Evolutionary conservation across 2,888 invertebrate genomes (phyloP), one percentile per base, ranked within the genome.

Genomic region (Macrophya annulata): DNA sequence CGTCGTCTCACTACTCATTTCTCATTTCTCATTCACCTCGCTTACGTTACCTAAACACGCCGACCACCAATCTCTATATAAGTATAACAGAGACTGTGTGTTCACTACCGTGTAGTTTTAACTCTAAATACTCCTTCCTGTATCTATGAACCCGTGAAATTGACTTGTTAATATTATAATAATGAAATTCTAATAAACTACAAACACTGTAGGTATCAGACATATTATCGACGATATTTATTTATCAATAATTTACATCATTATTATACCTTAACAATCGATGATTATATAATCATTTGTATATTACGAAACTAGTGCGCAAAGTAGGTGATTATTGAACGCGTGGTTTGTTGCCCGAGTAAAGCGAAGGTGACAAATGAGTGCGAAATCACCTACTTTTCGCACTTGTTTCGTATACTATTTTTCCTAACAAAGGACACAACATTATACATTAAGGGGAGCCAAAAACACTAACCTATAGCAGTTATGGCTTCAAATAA

Each of bases 21-120:
- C 43, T 81, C 62, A 81, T 81, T 81, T 81, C 77, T 77, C 77
- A 77, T 77, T 77, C 77, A 77, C 77, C 31, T 31, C 17, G 31
- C 51, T 51, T 77, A 77, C 77, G 77, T 51, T 77, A 77, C 21
- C 48, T 51, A 77, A 77, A 51, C 51, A 77, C 51, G 77, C 77
- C 51, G 48, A 55, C 77, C 4, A 51, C 17, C 21, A 15, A 17
- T 59, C 21, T 65, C 31, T 76, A 72, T 72, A 72, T 72, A 72
- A 9, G 5, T 37, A 25, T 72, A 72, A 17, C n/a, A 43, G 8
- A 45, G 25, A 21, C 62, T 4, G 12, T 62, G 25, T 21, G 62
- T 10, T 62, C 62, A 62, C 25, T 62, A 21, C 45, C 25, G 45
- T 45, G 15, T 43, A 72, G 40, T 3, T 21, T 25, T 45, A 72